Percentiles rank a stretch among this genome's conserved stretches.
Evolutionary conservation across 1,140 invertebrate species (phyloP).

Genomic region (Aphelenchoides besseyi): DNA sequence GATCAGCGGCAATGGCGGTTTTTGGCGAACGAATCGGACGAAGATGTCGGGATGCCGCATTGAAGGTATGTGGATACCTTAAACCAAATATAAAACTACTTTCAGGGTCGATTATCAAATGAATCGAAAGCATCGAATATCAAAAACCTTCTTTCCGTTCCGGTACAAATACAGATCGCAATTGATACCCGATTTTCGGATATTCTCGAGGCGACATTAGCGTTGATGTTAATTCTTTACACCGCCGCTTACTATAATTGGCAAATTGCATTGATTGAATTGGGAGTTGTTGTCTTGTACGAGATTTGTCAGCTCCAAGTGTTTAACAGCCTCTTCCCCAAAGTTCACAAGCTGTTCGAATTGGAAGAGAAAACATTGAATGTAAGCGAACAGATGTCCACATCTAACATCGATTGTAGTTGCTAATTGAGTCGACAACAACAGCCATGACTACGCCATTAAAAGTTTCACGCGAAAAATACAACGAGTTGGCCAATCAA

Average conservation of each 20-base stretch:
- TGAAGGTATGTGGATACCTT: neutral
- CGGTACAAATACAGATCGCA: neutral
- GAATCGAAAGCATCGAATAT: neutral
- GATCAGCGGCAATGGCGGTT: neutral
- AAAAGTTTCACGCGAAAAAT: neutral
- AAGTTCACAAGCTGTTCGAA: neutral
- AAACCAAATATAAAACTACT: neutral
- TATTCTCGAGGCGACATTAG: neutral
- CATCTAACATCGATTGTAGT: neutral
- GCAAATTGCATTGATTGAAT: neutral
- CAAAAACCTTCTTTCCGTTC: neutral
- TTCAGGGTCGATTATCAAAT: neutral
- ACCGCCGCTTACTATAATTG: neutral
- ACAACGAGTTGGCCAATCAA: neutral
- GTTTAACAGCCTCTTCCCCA: neutral
- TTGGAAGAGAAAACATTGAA: neutral
- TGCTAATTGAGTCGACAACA: constrained; percentile 26
- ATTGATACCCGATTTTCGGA: neutral
- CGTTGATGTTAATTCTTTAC: neutral
- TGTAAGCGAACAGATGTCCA: too few species aligned
- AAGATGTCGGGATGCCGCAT: neutral
- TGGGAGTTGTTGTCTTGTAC: neutral
- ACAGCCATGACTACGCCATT: constrained; percentile 6
- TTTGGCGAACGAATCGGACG: neutral
- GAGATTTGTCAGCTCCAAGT: neutral